A percentile compares a stretch with the other conserved stretches of the same genome.
Conservation (phyloP, 2,888 invertebrate species). For the Sphinx pinastri region DNA sequence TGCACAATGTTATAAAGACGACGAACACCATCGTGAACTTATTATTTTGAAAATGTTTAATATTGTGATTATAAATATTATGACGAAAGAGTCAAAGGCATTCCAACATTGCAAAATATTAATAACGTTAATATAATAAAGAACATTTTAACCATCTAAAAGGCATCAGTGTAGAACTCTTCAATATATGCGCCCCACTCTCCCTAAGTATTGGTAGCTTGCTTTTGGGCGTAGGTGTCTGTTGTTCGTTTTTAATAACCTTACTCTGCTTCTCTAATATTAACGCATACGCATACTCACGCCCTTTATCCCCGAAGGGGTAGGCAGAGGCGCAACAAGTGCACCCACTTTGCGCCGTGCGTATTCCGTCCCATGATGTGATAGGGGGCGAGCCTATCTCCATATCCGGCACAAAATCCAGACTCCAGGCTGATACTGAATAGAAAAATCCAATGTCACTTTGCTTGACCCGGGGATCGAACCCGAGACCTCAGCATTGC, state of each 20-base stretch:
- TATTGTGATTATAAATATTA: constrained; percentile 10
- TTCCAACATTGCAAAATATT: neutral
- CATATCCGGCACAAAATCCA: too few relatives aligned
- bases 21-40: constrained; percentile 42
- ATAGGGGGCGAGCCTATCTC: too few relatives aligned
- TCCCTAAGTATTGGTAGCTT: constrained; percentile 36
- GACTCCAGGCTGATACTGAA: too few relatives aligned
- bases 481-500: too few relatives aligned
- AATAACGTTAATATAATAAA: constrained; percentile 24
- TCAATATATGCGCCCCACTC: constrained; percentile 42
- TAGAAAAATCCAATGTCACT: too few relatives aligned
- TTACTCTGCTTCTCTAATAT: constrained; percentile 1
- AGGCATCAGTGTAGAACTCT: constrained; percentile 50
- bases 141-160: constrained; percentile 50
- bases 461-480: too few relatives aligned
- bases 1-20: constrained; percentile 55
- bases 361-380: too few relatives aligned
- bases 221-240: constrained; percentile 29
- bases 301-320: too few relatives aligned
- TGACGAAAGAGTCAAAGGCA: neutral
- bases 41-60: constrained; percentile 39
- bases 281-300: too few relatives aligned
- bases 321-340: too few relatives aligned
- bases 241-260: constrained; percentile 8
- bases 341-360: too few relatives aligned